Evolutionary conservation across 2,888 invertebrate genomes (phyloP), one percentile per base, ranked within the genome.

Genomic region (Drosophila neotestacea): DNA sequence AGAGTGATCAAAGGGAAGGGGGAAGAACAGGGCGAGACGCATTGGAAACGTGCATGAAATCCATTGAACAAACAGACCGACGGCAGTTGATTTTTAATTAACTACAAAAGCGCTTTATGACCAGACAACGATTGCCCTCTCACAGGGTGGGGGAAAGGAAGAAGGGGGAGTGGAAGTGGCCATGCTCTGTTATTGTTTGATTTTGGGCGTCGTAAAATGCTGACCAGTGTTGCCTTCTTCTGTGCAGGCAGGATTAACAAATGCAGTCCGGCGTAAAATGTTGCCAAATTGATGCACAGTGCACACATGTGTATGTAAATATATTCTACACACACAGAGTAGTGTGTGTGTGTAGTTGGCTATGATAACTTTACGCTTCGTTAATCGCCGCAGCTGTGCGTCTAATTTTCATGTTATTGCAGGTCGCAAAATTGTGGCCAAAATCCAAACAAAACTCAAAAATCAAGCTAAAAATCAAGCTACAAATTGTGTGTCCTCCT

Each of bases 51-150:
- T 89, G 90, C 90, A 91, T 92, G 91, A 92, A 92, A 92, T 92
- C 92, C 92, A 92, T 92, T 92, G 89, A 91, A 92, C 92, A 92
- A 92, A 92, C 91, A 92, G 79, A 85, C 92, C 92, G 87, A 85
- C 79, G 92, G 92, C 92, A 88, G 92, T 92, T 92, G 92, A 91
- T 92, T 92, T 92, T 92, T 92, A 92, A 92, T 92, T 92, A 92
- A 92, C 90, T 88, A 82, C 85, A 85, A 85, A 85, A 85, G 89
- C 85, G 85, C 85, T 87, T 84, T 82, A 84, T 75, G 78, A 73
- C 48, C 59, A 70, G 82, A 61, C 70, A 59, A 52, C 34, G 28
- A 27, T 47, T 55, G n/a, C 4, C 44, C 11, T 13, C 10, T 10
- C 13, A 36, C 32, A 11, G n/a, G 4, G 13, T 4, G 13, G 22